Conservation (phyloP, 2,888 invertebrate species). For the Yponomeuta evonymella region DNA sequence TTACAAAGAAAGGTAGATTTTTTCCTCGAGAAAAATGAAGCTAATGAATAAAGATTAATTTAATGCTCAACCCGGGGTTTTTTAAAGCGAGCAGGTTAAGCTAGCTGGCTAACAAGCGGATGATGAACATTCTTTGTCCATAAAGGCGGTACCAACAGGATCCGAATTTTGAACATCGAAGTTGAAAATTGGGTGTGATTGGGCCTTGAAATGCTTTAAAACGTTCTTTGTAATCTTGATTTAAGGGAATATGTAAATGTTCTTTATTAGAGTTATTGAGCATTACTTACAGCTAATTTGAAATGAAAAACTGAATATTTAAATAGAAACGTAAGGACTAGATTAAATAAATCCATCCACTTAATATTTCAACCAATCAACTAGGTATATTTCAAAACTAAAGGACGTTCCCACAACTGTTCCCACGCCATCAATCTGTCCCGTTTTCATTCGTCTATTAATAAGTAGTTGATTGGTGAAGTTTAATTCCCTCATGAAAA, state of each 20-base stretch:
- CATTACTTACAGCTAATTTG: no score
- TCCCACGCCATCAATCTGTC: conserved; percentile 66
- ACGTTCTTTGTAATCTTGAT: no score
- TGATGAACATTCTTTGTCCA: not conserved
- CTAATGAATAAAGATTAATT: conserved; percentile 9
- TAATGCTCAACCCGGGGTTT: not conserved
- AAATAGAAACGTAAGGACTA: no score
- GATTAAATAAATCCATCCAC: no score
- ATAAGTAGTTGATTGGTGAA: conserved; percentile 49
- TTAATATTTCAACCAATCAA: no score
- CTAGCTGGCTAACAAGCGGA: not conserved
- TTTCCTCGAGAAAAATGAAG: not conserved
- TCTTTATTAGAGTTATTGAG: no score
- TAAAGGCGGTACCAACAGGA: not conserved
- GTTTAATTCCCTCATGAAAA: not conserved
- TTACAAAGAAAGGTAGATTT: not conserved
- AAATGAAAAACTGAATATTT: no score
- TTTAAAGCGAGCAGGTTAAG: no score
- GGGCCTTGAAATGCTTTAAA: no score
- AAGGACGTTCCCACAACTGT: conserved; percentile 42
- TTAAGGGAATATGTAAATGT: no score
- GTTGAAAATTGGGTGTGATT: no score
- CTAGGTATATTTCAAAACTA: conserved; percentile 23
- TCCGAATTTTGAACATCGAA: no score
- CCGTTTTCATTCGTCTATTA: conserved; percentile 64